Evolutionary conservation across 2,797 vertebrate genomes (phyloP).

Genomic region (Anableps anableps): DNA sequence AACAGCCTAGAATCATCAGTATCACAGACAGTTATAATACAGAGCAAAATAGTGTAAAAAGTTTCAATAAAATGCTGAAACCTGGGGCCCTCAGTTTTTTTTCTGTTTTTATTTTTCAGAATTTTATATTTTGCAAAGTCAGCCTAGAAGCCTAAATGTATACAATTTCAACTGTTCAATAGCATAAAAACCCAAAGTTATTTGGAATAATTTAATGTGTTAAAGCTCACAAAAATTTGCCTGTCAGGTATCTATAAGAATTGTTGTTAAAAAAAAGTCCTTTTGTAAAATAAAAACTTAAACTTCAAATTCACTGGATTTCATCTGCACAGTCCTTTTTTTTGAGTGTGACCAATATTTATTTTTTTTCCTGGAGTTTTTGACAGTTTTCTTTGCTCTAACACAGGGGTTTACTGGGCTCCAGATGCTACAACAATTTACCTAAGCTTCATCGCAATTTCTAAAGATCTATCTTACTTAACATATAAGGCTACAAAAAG

Average conservation of each 20-base stretch:
- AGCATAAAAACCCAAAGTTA: not conserved
- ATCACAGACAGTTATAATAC: not conserved
- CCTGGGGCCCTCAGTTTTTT: not conserved
- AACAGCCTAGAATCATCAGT: not conserved
- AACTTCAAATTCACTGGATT: not conserved
- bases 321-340: no score
- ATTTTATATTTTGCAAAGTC: not conserved
- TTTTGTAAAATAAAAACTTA: not conserved
- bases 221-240: not conserved
- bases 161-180: not conserved
- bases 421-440: no score
- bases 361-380: not conserved
- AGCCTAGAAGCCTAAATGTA: not conserved
- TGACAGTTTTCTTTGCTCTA: not conserved
- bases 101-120: not conserved
- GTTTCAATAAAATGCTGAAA: not conserved
- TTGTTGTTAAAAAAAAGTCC: not conserved
- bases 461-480: no score
- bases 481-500: no score
- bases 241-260: no score
- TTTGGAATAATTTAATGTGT: not conserved
- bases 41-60: not conserved
- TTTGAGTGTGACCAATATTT: not conserved
- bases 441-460: no score
- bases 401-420: not conserved